Evolutionary conservation across 2,113 vertebrate species (phyloP), one percentile per base, ranked within the genome.

Genomic region (Heterotilapia buettikoferi): DNA sequence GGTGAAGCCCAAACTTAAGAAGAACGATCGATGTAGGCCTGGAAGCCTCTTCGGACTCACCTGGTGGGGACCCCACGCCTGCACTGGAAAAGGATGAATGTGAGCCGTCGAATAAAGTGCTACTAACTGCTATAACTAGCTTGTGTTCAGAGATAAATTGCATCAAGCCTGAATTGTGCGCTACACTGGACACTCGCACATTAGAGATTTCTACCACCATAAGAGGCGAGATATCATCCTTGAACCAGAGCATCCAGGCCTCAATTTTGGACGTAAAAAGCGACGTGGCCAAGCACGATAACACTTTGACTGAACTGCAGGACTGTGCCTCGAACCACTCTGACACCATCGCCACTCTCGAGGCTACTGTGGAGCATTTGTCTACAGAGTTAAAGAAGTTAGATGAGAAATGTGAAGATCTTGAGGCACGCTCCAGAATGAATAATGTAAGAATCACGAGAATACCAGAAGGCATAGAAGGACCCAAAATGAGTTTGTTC

Each of bases 131-230:
- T 53, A 53, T 53, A 3, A 53, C 52, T 53, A 53, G 52, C 52
- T 53, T 53, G 52, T 53, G 19, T 53, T 53, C 52, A n/a, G 52
- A 53, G 52, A 53, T 1, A 53, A 53, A 53, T 2, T 21, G 9
- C 0, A 53, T 53, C 19, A 53, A 21, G 52, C 52, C 52, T 0
- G 21, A 53, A 21, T 53, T 53, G 52, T 53, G 52, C 52, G n/a
- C 52, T 9, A 54, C 52, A 54, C 9, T 53, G 9, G n/a, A 53
- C 52, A 21, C 52, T 53, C 19, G 0, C 52, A 53, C 0, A 1
- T 53, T 53, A 53, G 52, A 53, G 19, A 53, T 53, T 21, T 21
- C 52, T 53, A 53, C 52, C 52, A 53, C 19, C n/a, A 54, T 54
- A 54, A 11, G 9, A 54, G 52, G 52, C n/a, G n/a, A 54, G n/a